phyloP scores from a whole-genome alignment of 2,888 invertebrate species.

The Therioaphis trifolii region DNA sequence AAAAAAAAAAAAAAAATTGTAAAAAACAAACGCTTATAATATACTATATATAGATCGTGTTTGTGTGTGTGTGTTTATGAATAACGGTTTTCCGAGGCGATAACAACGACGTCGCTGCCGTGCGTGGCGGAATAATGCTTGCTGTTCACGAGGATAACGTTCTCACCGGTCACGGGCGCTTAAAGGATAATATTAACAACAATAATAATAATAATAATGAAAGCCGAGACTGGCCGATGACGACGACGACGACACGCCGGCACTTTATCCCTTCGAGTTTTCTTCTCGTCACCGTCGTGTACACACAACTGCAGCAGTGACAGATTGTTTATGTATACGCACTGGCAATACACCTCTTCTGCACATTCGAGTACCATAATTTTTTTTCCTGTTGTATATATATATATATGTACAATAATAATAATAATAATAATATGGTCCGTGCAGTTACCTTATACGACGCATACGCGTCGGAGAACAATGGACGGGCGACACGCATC shows the following conservation, averaged over 20 bases:
- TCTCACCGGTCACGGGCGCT: slow-evolving; percentile 41
- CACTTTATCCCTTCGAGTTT: slow-evolving; percentile 38
- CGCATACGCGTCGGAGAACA: slow-evolving; percentile 54
- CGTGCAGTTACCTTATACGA: slow-evolving; percentile 28
- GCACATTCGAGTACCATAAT: slow-evolving; percentile 52
- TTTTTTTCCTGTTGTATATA: slow-evolving; percentile 18
- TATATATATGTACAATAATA: slow-evolving; percentile 23
- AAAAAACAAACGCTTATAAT: background rate
- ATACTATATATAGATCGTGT: background rate
- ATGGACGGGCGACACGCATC: slow-evolving; percentile 60
- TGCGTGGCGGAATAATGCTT: too few species aligned
- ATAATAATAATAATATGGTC: slow-evolving; percentile 53
- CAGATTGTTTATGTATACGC: slow-evolving; percentile 58
- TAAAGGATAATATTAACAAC: slow-evolving; percentile 32
- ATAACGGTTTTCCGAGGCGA: slow-evolving; percentile 55
- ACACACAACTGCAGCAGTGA: background rate
- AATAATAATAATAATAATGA: slow-evolving; percentile 1
- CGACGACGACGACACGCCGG: background rate
- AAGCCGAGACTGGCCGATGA: slow-evolving; percentile 38
- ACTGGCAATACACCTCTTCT: slow-evolving; percentile 7
- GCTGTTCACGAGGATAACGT: slow-evolving; percentile 31
- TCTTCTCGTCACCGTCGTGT: slow-evolving; percentile 32
- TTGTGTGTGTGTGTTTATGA: background rate
- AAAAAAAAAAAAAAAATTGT: too few species aligned
- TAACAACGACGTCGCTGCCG: slow-evolving; percentile 31